Evolutionary conservation across 35 echinoderm and acorn worm species (phyloP), one percentile per base, ranked within the genome.

Genomic region (Ptychodera flava): DNA sequence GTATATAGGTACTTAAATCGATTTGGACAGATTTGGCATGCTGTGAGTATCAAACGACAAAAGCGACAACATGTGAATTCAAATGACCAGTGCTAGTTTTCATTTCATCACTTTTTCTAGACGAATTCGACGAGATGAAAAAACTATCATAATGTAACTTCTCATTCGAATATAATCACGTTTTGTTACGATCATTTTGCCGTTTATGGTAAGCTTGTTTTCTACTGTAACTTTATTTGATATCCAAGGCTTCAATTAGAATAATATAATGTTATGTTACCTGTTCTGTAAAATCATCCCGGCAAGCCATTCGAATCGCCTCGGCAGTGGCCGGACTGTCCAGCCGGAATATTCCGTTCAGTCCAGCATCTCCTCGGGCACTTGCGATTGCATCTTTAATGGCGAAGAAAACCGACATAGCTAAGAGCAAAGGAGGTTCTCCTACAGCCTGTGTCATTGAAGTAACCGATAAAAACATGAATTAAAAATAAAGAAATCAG

Each of bases 271-370:
- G 22, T 6, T 32, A 77, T 77, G 15, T 1, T 85, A 85, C 84
- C 84, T 85, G 37, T 1, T 85, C 84, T 1, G 84, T 85, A 75
- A 85, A 28, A 36, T 38, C 28, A 85, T 85, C 84, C 33, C 76
- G 84, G 32, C 84, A 85, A 10, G 84, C 37, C 15, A 85, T 28
- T 28, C 84, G 34, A 28, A 85, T 53, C 37, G 35, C 76, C 38
- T 85, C 84, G 30, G 84, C 35, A 78, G 76, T 45, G 31, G 2
- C 84, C 31, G 84, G 84, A 0, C 29, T 34, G 35, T 85, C 37
- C 35, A 85, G 35, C 22, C 35, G n/a, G 32, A 85, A 85, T 16
- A 31, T 37, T 35, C 16, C 35, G 28, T 35, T 15, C 30, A 85
- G 35, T 16, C 35, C 35, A 15, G 37, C 84, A 85, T 85, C 84